A percentile compares a stretch with the other conserved stretches of the same genome.
These are phyloP conservation scores for Theonella swinhoei DNA, from an alignment of 37 sponge, comb jelly and placozoan species.

Conservation along the genomic window DNA sequence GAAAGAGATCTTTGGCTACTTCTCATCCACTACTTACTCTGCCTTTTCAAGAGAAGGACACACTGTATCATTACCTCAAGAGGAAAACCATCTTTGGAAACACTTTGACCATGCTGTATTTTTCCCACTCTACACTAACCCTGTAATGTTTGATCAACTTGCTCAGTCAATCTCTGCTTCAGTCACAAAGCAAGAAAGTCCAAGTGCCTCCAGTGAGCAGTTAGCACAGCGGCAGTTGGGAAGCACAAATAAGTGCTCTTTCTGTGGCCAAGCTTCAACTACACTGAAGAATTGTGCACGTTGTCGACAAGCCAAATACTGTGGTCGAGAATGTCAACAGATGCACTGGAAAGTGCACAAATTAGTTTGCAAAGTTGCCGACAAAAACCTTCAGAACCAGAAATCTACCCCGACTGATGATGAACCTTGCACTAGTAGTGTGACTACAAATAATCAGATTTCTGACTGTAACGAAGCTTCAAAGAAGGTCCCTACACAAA, in stretches of 20 bases:
- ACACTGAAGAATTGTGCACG: neutral
- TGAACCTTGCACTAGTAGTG: no score
- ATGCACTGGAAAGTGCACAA: neutral
- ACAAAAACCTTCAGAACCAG: no score
- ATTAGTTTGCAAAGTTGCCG: neutral
- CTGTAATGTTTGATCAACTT: neutral
- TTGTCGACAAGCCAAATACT: neutral
- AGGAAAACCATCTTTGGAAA: neutral
- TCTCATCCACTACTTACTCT: neutral
- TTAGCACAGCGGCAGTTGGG: no score
- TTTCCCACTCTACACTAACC: neutral
- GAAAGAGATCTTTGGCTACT: slow-evolving; percentile 1
- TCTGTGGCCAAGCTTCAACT: neutral
- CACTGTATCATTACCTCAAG: neutral
- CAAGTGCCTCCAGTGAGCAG: no score
- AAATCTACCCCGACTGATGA: neutral
- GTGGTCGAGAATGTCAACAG: neutral
- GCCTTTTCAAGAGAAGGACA: neutral
- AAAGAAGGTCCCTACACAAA: no score
- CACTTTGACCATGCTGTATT: neutral
- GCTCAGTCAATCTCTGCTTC: neutral
- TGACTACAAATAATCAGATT: no score
- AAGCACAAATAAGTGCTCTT: neutral
- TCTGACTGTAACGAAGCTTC: no score
- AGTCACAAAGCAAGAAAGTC: no score